Conservation (phyloP, 2,113 vertebrate genomes). For the Solea solea region DNA sequence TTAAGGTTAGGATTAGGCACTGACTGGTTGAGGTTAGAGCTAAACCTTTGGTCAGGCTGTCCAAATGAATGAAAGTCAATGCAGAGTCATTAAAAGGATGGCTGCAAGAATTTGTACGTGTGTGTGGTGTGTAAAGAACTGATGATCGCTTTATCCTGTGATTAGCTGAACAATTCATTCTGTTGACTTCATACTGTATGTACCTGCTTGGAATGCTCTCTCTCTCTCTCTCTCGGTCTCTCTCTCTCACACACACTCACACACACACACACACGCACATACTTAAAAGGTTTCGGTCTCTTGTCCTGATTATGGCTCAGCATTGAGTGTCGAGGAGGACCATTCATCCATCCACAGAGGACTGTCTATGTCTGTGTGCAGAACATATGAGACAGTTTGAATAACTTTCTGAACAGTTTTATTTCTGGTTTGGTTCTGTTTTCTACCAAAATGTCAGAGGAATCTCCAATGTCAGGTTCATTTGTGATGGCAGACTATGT, state of each 20-base stretch:
- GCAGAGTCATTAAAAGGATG: not conserved
- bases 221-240: constrained; percentile 8
- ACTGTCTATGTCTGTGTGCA: constrained; percentile 1
- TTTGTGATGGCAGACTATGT: constrained; percentile 90
- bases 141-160: constrained; percentile 18
- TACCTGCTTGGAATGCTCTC: constrained; percentile 31
- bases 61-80: too few species aligned
- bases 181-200: constrained; percentile 13
- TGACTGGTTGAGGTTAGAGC: too few species aligned
- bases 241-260: constrained; percentile 12
- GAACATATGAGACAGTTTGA: not conserved
- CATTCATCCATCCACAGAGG: constrained; percentile 15
- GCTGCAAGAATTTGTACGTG: not conserved
- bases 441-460: constrained; percentile 49
- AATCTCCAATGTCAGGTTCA: constrained; percentile 34
- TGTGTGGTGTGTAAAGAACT: not conserved
- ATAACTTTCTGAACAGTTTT: constrained; percentile 5
- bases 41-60: too few species aligned
- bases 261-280: constrained; percentile 11
- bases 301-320: constrained; percentile 35
- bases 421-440: not conserved
- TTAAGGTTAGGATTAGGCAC: too few species aligned
- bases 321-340: constrained; percentile 37
- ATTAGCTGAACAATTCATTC: constrained; percentile 21
- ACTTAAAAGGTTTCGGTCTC: constrained; percentile 25